Evolutionary conservation across 2,888 invertebrate genomes (phyloP).

Genomic region (Andrena marginata): DNA sequence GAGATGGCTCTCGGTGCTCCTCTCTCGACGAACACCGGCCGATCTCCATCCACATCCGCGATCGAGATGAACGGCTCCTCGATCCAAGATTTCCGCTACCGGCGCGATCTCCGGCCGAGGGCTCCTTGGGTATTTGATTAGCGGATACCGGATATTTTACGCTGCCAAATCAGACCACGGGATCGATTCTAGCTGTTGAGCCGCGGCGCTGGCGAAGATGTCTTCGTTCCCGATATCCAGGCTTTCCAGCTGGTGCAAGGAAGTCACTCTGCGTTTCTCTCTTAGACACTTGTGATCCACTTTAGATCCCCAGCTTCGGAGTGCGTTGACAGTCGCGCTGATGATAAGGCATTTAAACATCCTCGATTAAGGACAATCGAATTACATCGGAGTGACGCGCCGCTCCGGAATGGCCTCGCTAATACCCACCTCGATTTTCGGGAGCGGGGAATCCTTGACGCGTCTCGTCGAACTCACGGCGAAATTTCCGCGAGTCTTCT

Average conservation of each 20-base stretch:
- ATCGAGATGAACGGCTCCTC: slow-evolving; percentile 54
- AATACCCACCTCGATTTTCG: slow-evolving; percentile 19
- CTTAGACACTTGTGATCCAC: no score
- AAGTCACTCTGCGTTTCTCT: no score
- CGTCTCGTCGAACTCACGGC: slow-evolving; percentile 21
- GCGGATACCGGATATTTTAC: slow-evolving; percentile 56
- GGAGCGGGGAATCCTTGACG: background rate
- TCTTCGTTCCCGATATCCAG: slow-evolving; percentile 6
- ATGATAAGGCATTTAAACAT: slow-evolving; percentile 7
- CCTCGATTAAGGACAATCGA: background rate
- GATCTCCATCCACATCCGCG: slow-evolving; percentile 25
- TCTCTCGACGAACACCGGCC: slow-evolving; percentile 15
- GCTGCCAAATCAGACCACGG: slow-evolving; percentile 30
- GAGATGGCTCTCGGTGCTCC: slow-evolving; percentile 31
- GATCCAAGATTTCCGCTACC: slow-evolving; percentile 75
- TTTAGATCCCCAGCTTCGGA: no score
- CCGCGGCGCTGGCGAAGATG: background rate
- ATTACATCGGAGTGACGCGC: background rate
- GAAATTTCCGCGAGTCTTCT: slow-evolving; percentile 20
- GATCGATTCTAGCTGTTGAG: slow-evolving; percentile 54
- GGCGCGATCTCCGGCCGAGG: slow-evolving; percentile 65
- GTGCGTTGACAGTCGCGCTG: background rate
- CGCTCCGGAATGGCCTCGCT: background rate
- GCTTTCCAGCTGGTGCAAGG: background rate
- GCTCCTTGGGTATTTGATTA: slow-evolving; percentile 68